A percentile compares a stretch with the other conserved stretches of the same genome.
Evolutionary conservation across 2,888 invertebrate species (phyloP).

Genomic region (Napeogenes inachia): DNA sequence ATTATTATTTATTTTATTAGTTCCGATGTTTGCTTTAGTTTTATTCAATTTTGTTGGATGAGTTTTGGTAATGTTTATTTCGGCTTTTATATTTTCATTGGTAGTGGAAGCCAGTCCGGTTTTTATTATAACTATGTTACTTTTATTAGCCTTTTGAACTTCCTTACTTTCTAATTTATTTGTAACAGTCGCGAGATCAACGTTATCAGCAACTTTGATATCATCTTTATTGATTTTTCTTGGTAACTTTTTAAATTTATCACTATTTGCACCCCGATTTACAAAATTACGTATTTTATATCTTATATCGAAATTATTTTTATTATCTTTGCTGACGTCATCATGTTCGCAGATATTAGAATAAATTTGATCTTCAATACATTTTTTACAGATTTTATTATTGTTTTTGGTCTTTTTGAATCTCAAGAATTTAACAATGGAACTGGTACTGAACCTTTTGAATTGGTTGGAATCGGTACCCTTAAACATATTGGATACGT

Average conservation of each 20-base stretch:
- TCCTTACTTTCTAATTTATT: constrained; percentile 14
- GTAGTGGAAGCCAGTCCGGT: constrained; percentile 81
- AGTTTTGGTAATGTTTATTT: constrained; percentile 24
- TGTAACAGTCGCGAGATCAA: constrained; percentile 29
- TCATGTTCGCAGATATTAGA: constrained; percentile 22
- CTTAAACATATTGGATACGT: constrained; percentile 54
- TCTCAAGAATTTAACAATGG: constrained; percentile 28
- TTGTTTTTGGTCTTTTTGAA: constrained; percentile 21
- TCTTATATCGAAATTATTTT: constrained; percentile 20
- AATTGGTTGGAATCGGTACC: constrained; percentile 20
- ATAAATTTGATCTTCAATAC: constrained; percentile 26
- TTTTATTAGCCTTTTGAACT: constrained; percentile 37
- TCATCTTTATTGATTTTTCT: constrained; percentile 61
- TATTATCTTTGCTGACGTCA: constrained; percentile 24
- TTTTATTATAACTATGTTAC: constrained; percentile 73
- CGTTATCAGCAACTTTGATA: constrained; percentile 47
- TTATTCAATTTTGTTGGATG: constrained; percentile 12
- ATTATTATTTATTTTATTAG: constrained; percentile 1
- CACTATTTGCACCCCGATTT: constrained; percentile 16
- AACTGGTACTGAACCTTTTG: constrained; percentile 21
- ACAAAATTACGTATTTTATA: constrained; percentile 13
- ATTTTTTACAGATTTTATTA: constrained; percentile 8
- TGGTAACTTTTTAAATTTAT: constrained; percentile 41
- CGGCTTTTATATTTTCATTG: constrained; percentile 64
- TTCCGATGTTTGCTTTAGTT: constrained; percentile 9